These are phyloP conservation scores for Clarias laeviceps DNA, from an alignment of 2,797 vertebrate species.

Conservation along the genomic window DNA sequence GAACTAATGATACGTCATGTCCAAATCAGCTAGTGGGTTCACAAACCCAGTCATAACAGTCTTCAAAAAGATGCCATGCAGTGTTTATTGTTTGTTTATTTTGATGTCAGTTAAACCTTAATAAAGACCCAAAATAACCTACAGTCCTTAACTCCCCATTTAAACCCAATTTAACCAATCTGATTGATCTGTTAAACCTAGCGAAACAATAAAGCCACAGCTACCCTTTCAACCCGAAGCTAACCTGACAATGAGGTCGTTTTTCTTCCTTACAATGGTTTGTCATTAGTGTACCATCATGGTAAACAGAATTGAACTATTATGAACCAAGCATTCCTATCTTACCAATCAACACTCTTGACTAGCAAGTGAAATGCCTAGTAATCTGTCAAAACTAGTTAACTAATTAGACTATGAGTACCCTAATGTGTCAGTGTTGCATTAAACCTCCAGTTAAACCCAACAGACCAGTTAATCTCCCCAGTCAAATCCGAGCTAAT, in stretches of 20 bases:
- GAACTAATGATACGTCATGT: background rate
- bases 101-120: background rate
- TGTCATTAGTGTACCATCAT: background rate
- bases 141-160: background rate
- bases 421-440: background rate
- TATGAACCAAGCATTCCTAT: background rate
- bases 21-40: background rate
- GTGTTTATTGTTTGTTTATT: background rate
- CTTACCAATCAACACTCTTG: background rate
- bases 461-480: background rate
- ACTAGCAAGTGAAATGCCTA: background rate
- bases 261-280: background rate
- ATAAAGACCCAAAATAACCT: background rate
- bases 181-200: background rate
- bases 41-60: background rate
- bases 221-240: background rate
- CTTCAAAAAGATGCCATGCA: background rate
- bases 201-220: background rate
- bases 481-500: background rate
- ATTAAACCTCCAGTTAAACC: background rate
- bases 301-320: background rate
- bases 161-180: background rate
- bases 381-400: background rate
- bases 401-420: too few relatives aligned
- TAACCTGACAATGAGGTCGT: background rate